Base-by-base conservation (phyloP, 2,113 vertebrate species). In the Leiothrix lutea region DNA sequence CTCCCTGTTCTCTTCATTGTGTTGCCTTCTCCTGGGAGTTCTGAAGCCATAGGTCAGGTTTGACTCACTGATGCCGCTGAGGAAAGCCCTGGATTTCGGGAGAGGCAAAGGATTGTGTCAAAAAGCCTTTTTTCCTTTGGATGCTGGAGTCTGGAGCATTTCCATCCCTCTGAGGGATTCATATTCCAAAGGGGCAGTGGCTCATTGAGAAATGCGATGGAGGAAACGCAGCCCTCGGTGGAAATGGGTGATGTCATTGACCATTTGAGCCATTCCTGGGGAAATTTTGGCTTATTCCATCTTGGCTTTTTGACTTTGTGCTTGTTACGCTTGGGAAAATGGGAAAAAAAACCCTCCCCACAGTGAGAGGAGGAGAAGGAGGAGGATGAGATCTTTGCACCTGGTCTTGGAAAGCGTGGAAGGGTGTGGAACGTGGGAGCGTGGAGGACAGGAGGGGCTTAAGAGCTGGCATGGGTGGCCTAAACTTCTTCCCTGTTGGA, bases 371-470 rank as follows among this genome's bases (percentile, higher is more conserved):
- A 28, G 40, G 40, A 40, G n/a, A n/a, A n/a, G 9, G 24, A 60
- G 8, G 24, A 61, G 50, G 57, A 57, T 51, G 47, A 74, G 33
- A 35, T 72, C 60, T 94, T 91, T 54, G 75, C 58, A 61, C 11
- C 75, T 81, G 50, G 62, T 67, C 33, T 51, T 48, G 84, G 54
- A 36, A 86, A 65, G 40, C 1, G 0, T 12, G 19, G 23, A 26
- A 12, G n/a, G 36, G 24, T 72, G 36, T 25, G 42, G 60, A 58
- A n/a, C 0, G 0, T 53, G 51, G n/a, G 48, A 67, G 2, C 0
- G 0, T 35, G 21, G 58, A 66, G n/a, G 38, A 23, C 38, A 38
- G n/a, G 24, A 90, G 23, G 18, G 21, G 31, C 12, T 69, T 65
- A 48, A 47, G 71, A 61, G 13, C 53, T 83, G 58, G 3, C 12